phyloP scores from a whole-genome alignment of 1,140 invertebrate species.

The Drosophila nikananu region DNA sequence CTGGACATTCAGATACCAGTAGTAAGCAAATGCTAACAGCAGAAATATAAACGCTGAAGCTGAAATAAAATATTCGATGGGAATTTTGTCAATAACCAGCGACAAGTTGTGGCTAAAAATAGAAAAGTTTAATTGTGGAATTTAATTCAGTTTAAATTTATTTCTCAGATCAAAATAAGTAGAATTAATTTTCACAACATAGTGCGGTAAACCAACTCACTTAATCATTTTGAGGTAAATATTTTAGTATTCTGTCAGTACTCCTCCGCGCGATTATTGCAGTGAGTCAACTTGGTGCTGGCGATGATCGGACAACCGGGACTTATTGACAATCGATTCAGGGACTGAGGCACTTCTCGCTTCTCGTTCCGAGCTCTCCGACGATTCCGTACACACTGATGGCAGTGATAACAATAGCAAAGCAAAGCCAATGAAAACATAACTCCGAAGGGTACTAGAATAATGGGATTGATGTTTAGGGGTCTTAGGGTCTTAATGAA shows the following conservation, averaged over 20 bases:
- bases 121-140: background rate
- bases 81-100: background rate
- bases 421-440: conserved; percentile 4
- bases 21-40: conserved; percentile 15
- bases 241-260: background rate
- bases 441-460: conserved; percentile 12
- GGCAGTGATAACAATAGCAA: conserved; percentile 21
- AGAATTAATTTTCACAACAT: no score
- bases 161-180: background rate
- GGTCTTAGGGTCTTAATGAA: background rate
- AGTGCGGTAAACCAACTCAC: background rate
- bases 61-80: conserved; percentile 1
- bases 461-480: background rate
- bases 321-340: conserved; percentile 18
- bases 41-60: conserved; percentile 11
- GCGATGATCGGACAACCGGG: conserved; percentile 9
- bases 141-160: background rate
- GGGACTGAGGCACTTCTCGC: background rate
- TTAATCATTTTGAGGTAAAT: background rate
- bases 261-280: background rate
- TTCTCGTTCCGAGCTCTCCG: conserved; percentile 15
- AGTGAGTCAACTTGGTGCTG: conserved; percentile 17
- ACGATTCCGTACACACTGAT: conserved; percentile 31
- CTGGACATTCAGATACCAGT: conserved; percentile 29
- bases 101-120: background rate